Conservation (phyloP, 2,888 invertebrate species). For the Drosophila borealis region DNA sequence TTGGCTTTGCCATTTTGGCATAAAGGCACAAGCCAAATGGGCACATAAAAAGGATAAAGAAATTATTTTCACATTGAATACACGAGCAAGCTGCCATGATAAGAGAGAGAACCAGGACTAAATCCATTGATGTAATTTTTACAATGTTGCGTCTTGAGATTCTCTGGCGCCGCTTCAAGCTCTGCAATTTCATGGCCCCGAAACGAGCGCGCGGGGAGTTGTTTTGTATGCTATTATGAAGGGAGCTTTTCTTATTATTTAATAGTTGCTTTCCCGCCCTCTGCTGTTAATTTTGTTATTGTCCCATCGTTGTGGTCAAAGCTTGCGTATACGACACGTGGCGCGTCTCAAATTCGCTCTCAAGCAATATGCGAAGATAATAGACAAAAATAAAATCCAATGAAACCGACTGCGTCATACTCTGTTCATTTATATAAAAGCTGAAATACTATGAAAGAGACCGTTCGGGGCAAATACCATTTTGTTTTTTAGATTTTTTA, state of each 20-base stretch:
- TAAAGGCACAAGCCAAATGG: slow-evolving; percentile 83
- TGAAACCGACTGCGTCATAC: slow-evolving; percentile 6
- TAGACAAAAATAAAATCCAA: background rate
- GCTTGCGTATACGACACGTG: slow-evolving; percentile 75
- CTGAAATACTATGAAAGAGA: too few relatives aligned
- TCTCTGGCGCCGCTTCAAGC: slow-evolving; percentile 51
- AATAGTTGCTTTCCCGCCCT: slow-evolving; percentile 39
- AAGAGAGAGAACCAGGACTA: slow-evolving; percentile 51
- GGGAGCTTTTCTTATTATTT: slow-evolving; percentile 58
- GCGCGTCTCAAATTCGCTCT: slow-evolving; percentile 57
- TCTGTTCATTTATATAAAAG: background rate
- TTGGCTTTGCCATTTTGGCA: slow-evolving; percentile 69
- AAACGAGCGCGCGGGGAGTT: slow-evolving; percentile 63
- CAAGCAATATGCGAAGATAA: slow-evolving; percentile 1
- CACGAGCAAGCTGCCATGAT: slow-evolving; percentile 60
- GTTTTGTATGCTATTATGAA: slow-evolving; percentile 53
- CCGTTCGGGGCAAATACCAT: background rate
- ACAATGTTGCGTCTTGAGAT: slow-evolving; percentile 63
- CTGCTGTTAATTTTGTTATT: slow-evolving; percentile 33
- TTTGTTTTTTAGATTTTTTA: too few relatives aligned
- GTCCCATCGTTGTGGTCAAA: slow-evolving; percentile 61
- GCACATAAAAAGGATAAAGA: slow-evolving; percentile 84
- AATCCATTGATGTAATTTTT: slow-evolving; percentile 75
- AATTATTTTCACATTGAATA: slow-evolving; percentile 84
- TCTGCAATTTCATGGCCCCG: slow-evolving; percentile 44